Conservation (phyloP, 1,140 invertebrate species). For the Oscheius sp. region DNA sequence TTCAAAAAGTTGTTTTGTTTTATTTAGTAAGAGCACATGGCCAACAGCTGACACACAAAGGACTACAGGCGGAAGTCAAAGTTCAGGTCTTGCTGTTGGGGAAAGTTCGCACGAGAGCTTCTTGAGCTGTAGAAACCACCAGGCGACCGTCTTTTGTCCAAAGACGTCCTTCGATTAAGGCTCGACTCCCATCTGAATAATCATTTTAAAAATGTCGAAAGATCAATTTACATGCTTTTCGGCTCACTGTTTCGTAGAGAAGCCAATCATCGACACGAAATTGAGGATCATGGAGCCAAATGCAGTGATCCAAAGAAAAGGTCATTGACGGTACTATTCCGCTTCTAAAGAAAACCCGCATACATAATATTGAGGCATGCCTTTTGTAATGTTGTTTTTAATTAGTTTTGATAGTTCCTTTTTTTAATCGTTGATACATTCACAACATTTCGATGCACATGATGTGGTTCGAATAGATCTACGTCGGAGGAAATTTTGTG, state of each 20-base stretch:
- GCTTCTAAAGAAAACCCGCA: slow-evolving; percentile 28
- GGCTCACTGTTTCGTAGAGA: slow-evolving; percentile 47
- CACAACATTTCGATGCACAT: slow-evolving; percentile 21
- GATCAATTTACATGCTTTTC: slow-evolving; percentile 34
- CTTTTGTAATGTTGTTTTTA: too few species aligned
- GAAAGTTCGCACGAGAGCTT: slow-evolving; percentile 37
- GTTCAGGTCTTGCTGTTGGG: not conserved
- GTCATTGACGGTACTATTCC: slow-evolving; percentile 48
- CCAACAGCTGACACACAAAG: too few species aligned
- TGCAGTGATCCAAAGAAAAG: slow-evolving; percentile 46
- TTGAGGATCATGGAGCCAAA: slow-evolving; percentile 47
- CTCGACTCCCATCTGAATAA: slow-evolving; percentile 29
- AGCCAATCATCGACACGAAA: slow-evolving; percentile 54
- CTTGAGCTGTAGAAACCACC: slow-evolving; percentile 42
- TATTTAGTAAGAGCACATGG: too few species aligned
- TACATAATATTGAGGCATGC: too few species aligned
- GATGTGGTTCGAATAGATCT: slow-evolving; percentile 20
- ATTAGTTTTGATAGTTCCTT: too few species aligned
- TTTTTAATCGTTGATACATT: not conserved
- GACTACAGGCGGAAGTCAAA: too few species aligned
- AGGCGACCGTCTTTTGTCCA: slow-evolving; percentile 40
- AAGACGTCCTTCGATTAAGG: slow-evolving; percentile 40
- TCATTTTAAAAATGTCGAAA: not conserved
- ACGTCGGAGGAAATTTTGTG: too few species aligned
- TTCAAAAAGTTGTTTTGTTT: too few species aligned